A percentile compares a stretch with the other conserved stretches of the same genome.
Evolutionary conservation across 2,113 vertebrate species (phyloP).

Genomic region (Labrus mixtus): DNA sequence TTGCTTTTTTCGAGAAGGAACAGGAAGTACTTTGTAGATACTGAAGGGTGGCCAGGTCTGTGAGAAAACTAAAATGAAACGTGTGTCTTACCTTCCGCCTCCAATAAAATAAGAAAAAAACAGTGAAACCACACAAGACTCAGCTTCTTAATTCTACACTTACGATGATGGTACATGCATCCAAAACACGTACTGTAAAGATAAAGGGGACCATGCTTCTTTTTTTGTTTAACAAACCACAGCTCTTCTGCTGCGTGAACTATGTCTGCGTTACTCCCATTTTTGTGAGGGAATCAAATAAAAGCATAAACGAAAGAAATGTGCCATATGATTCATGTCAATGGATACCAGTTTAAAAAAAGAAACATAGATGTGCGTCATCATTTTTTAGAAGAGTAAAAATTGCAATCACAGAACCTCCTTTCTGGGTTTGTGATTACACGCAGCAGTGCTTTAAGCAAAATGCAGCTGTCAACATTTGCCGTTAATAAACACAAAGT

Average conservation of each 20-base stretch:
- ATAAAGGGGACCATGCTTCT: too few relatives aligned
- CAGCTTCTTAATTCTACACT: constrained; percentile 26
- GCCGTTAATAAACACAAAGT: neutral
- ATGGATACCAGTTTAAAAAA: too few relatives aligned
- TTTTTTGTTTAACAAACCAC: neutral
- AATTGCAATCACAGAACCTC: neutral
- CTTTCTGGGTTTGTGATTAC: neutral
- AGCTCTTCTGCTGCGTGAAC: neutral
- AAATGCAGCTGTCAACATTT: neutral
- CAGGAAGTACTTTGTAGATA: constrained; percentile 92
- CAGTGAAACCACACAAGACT: constrained; percentile 44
- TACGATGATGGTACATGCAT: neutral
- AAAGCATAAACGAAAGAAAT: neutral
- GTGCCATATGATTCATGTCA: neutral
- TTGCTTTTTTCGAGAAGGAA: constrained; percentile 86
- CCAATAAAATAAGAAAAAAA: constrained; percentile 79
- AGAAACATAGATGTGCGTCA: too few relatives aligned
- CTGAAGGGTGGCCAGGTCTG: constrained; percentile 83
- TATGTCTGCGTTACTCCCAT: too few relatives aligned
- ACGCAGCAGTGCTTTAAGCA: neutral
- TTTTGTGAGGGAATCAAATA: neutral
- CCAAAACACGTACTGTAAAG: neutral
- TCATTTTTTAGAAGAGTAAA: too few relatives aligned
- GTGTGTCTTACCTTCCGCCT: constrained; percentile 80
- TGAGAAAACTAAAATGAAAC: constrained; percentile 73